Evolutionary conservation across 2,888 invertebrate genomes (phyloP).

Genomic region (Sturmia bella): DNA sequence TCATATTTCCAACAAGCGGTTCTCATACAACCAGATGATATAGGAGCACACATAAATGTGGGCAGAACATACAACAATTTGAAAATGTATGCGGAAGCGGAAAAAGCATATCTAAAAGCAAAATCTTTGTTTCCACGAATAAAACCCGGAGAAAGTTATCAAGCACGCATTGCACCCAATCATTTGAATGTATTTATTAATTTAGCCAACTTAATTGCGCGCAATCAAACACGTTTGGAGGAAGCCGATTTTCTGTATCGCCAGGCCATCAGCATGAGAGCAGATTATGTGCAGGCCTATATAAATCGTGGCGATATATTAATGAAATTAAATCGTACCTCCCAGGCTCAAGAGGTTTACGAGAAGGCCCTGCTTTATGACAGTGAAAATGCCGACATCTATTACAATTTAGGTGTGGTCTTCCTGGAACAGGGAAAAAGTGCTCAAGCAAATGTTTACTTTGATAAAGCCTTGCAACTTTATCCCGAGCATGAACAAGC

Average conservation of each 20-base stretch:
- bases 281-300: slow-evolving; percentile 94
- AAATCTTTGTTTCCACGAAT: slow-evolving; percentile 94
- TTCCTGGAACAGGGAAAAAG: slow-evolving; percentile 95
- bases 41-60: slow-evolving; percentile 98
- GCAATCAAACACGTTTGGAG: slow-evolving; percentile 94
- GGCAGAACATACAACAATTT: slow-evolving; percentile 96
- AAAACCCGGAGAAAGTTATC: slow-evolving; percentile 96
- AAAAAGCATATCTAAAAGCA: slow-evolving; percentile 94
- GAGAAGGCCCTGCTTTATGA: slow-evolving; percentile 96
- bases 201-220: slow-evolving; percentile 95
- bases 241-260: slow-evolving; percentile 97
- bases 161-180: slow-evolving; percentile 96
- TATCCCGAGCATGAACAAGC: slow-evolving; percentile 98
- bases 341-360: slow-evolving; percentile 97
- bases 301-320: slow-evolving; percentile 98
- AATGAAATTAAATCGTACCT: slow-evolving; percentile 95
- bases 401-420: slow-evolving; percentile 97
- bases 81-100: slow-evolving; percentile 93
- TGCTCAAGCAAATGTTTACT: slow-evolving; percentile 93
- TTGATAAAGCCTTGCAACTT: slow-evolving; percentile 95
- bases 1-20: slow-evolving; percentile 96
- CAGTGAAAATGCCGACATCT: slow-evolving; percentile 96
- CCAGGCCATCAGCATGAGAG: slow-evolving; percentile 98
- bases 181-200: slow-evolving; percentile 98
- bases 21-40: slow-evolving; percentile 96